Evolutionary conservation across 2,888 invertebrate genomes (phyloP), one percentile per base, ranked within the genome.

Genomic region (Drosophila parthenogenetica): DNA sequence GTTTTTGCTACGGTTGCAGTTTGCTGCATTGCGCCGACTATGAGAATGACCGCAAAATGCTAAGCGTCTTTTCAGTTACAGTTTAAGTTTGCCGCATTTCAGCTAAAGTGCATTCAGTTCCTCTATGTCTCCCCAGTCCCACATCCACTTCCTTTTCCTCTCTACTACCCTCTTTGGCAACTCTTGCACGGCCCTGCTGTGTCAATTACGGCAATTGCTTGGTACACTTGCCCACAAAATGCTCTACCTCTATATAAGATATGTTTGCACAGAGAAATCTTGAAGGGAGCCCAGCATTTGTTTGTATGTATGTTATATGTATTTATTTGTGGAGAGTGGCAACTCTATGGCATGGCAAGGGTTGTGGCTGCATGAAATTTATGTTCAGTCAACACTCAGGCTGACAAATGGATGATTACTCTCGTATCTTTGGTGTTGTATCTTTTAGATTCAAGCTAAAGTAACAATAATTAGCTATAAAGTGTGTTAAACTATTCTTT

Each of bases 151-250:
- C 25, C 25, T 5, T 10, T 17, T 25, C 8, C 40, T 19, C n/a
- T 43, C 5, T 39, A 4, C 2, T 2, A 13, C 2, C 43, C 29
- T 8, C 37, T 10, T n/a, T 43, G 11, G 5, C 32, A 16, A 10
- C 46, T 22, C 16, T 42, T 29, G 16, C 49, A 42, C 42, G 48
- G 35, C 48, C 45, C 73, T 64, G 62, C 78, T 70, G 79, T 82
- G 81, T 80, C 81, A 82, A 82, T 82, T 82, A 82, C 67, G 80
- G 81, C 80, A 82, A 81, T 81, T 81, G 81, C 78, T 81, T 76
- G 78, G 81, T 76, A 80, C 81, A 81, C 79, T 80, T 74, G 65
- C 67, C 80, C 79, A 66, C 81, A 79, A 81, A 80, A 80, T 81
- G 81, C 64, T 81, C 64, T 71, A 71, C 76, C 76, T 73, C 67